Conservation (phyloP, 2,797 vertebrate species). For the Neostethus bicornis region DNA sequence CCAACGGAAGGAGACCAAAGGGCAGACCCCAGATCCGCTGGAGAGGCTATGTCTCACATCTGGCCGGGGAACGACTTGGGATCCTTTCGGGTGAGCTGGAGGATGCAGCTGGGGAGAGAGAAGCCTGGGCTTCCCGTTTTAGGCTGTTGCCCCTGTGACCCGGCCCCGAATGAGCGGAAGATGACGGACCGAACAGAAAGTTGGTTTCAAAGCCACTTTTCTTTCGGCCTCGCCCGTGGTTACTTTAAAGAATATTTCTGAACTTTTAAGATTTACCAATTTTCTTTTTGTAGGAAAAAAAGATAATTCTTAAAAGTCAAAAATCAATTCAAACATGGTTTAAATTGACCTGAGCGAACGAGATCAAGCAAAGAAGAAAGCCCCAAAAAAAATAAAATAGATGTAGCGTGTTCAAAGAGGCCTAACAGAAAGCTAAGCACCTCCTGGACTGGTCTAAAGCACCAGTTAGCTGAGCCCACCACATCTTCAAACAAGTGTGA, state of each 20-base stretch:
- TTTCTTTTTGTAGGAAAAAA: background rate
- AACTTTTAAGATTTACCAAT: background rate
- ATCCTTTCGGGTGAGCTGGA: no score
- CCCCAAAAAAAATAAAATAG: constrained; percentile 14
- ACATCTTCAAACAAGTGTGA: constrained; percentile 80
- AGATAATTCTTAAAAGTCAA: background rate
- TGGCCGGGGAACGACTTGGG: no score
- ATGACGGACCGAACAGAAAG: no score
- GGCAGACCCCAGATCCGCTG: no score
- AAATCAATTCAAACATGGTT: constrained; percentile 9
- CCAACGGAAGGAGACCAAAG: no score
- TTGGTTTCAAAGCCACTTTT: background rate
- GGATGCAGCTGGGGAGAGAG: no score
- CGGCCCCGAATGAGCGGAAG: no score
- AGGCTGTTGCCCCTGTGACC: no score
- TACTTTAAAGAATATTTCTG: background rate
- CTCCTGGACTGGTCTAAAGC: constrained; percentile 72
- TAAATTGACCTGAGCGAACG: constrained; percentile 28
- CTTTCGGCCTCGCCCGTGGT: background rate
- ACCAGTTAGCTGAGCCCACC: constrained; percentile 64
- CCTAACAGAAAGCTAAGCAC: constrained; percentile 56
- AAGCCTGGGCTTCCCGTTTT: no score
- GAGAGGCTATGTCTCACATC: no score
- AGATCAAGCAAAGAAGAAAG: constrained; percentile 11
- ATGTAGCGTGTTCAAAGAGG: constrained; percentile 31